phyloP scores from a whole-genome alignment of 2,797 vertebrate genomes.

The Epinephelus coioides region DNA sequence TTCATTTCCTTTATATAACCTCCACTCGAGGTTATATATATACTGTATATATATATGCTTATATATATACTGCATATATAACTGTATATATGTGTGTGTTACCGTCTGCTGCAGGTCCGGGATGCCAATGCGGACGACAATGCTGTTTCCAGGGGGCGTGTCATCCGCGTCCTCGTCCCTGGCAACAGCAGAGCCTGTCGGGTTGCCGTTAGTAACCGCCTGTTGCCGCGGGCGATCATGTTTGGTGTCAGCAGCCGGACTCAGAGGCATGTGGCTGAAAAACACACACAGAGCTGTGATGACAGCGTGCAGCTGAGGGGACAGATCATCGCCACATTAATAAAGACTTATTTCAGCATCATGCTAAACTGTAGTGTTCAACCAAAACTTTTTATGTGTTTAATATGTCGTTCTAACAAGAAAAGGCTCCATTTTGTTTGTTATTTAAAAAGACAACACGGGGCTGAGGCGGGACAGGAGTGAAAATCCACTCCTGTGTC shows the following conservation, averaged over 20 bases:
- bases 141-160: slow-evolving; percentile 89
- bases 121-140: slow-evolving; percentile 96
- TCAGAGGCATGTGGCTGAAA: slow-evolving; percentile 90
- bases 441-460: no score
- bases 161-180: slow-evolving; percentile 87
- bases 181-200: slow-evolving; percentile 85
- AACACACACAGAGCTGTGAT: slow-evolving; percentile 13
- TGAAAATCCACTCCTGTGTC: no score
- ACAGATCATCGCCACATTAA: no score
- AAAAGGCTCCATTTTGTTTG: no score
- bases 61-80: background rate
- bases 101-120: slow-evolving; percentile 99
- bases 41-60: background rate
- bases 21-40: background rate
- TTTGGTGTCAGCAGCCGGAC: slow-evolving; percentile 92
- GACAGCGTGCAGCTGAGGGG: background rate
- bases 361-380: no score
- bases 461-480: no score
- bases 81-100: slow-evolving; percentile 60
- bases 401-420: no score
- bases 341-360: background rate
- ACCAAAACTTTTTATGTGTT: no score
- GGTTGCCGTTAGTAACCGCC: slow-evolving; percentile 88
- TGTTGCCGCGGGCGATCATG: slow-evolving; percentile 92
- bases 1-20: slow-evolving; percentile 6